These are phyloP conservation scores for Brachyalestes nurse DNA, from an alignment of 2,797 vertebrate genomes.

Conservation along the genomic window DNA sequence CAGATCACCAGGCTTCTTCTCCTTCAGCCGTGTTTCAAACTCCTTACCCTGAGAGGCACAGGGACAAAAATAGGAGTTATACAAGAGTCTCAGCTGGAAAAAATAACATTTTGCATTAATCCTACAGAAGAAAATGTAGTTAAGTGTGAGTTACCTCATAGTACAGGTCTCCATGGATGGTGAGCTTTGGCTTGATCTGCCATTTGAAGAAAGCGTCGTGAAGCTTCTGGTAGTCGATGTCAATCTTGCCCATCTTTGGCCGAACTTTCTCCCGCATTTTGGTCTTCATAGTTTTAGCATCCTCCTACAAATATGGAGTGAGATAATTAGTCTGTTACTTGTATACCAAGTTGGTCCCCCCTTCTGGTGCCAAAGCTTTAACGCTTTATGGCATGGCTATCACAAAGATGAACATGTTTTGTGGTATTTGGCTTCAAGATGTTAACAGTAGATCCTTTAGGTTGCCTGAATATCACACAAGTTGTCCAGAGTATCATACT, in stretches of 20 bases:
- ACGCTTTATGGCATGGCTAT: too few relatives aligned
- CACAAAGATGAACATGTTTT: too few relatives aligned
- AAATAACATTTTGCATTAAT: too few relatives aligned
- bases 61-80: neutral
- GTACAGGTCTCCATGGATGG: slow-evolving; percentile 93
- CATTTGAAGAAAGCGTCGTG: slow-evolving; percentile 97
- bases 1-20: slow-evolving; percentile 94
- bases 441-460: too few relatives aligned
- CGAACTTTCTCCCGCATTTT: slow-evolving; percentile 96
- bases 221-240: slow-evolving; percentile 96
- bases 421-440: too few relatives aligned
- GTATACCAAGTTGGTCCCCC: neutral
- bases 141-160: slow-evolving; percentile 81
- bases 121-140: too few relatives aligned
- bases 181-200: slow-evolving; percentile 95
- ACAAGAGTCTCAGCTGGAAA: neutral
- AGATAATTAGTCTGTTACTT: neutral
- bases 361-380: too few relatives aligned
- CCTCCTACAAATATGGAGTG: slow-evolving; percentile 76
- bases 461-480: too few relatives aligned
- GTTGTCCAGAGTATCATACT: too few relatives aligned
- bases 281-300: slow-evolving; percentile 95
- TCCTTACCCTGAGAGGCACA: slow-evolving; percentile 85
- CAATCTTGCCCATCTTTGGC: slow-evolving; percentile 96
- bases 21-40: slow-evolving; percentile 93